A percentile compares a stretch with the other conserved stretches of the same genome.
Conservation (phyloP, 2,888 invertebrate genomes). For the Amiota mariae region DNA sequence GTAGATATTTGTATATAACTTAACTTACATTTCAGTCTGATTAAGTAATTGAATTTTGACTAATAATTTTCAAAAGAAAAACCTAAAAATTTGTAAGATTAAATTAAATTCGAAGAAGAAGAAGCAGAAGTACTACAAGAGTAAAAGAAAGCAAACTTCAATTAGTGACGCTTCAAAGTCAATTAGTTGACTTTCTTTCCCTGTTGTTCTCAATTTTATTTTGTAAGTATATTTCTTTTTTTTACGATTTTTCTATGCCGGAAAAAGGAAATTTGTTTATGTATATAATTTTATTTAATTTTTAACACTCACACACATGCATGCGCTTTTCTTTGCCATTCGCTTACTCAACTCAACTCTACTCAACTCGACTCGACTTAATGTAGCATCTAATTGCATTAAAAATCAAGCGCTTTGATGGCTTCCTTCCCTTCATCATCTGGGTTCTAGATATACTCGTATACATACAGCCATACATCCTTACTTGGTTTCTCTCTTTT, state of each 20-base stretch:
- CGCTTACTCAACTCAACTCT: not conserved
- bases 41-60: constrained; percentile 66
- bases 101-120: constrained; percentile 4
- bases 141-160: not conserved
- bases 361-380: not conserved
- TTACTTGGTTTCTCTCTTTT: not conserved
- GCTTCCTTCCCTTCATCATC: not conserved
- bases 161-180: constrained; percentile 24
- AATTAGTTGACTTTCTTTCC: constrained; percentile 12
- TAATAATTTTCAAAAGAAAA: constrained; percentile 6
- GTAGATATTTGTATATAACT: constrained; percentile 30
- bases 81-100: constrained; percentile 7
- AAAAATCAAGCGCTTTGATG: constrained; percentile 26
- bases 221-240: not conserved
- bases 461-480: too few relatives aligned
- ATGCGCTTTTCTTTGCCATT: not conserved
- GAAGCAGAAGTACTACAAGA: too few relatives aligned
- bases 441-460: too few relatives aligned
- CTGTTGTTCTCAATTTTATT: not conserved
- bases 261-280: constrained; percentile 12
- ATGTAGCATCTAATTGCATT: constrained; percentile 24
- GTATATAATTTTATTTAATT: constrained; percentile 20
- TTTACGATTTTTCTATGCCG: not conserved
- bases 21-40: constrained; percentile 48
- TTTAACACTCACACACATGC: constrained; percentile 7